Percentiles rank a stretch among this genome's conserved stretches.
These are phyloP conservation scores for Varecia variegata DNA, from an alignment of 2,797 vertebrate species.

Conservation along the genomic window DNA sequence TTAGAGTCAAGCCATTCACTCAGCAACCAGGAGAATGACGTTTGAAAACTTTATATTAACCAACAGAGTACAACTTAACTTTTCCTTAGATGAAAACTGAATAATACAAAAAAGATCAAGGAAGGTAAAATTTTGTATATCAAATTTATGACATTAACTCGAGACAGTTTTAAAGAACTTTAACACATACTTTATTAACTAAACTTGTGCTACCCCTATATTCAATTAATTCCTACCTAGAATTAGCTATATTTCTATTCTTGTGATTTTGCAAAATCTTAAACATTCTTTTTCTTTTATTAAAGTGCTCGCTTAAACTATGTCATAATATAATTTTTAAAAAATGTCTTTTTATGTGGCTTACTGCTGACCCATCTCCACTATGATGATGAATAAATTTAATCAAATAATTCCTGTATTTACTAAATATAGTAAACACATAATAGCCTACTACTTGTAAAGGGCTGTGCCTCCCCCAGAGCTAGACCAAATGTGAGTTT, in stretches of 20 bases:
- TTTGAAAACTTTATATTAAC: neutral
- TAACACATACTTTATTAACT: neutral
- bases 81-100: neutral
- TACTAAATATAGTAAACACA: neutral
- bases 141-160: neutral
- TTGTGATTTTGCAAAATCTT: neutral
- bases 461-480: neutral
- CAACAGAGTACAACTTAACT: neutral
- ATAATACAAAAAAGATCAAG: neutral
- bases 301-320: neutral
- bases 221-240: neutral
- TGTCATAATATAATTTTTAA: neutral
- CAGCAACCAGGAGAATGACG: neutral
- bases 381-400: neutral
- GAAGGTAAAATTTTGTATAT: neutral
- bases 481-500: neutral
- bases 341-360: neutral
- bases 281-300: neutral
- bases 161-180: neutral
- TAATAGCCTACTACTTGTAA: neutral
- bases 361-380: neutral
- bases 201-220: neutral
- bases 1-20: neutral
- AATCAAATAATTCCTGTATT: neutral
- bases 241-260: neutral